A percentile compares a stretch with the other conserved stretches of the same genome.
Evolutionary conservation across 2,113 vertebrate species (phyloP).

Genomic region (Carettochelys insculpta): DNA sequence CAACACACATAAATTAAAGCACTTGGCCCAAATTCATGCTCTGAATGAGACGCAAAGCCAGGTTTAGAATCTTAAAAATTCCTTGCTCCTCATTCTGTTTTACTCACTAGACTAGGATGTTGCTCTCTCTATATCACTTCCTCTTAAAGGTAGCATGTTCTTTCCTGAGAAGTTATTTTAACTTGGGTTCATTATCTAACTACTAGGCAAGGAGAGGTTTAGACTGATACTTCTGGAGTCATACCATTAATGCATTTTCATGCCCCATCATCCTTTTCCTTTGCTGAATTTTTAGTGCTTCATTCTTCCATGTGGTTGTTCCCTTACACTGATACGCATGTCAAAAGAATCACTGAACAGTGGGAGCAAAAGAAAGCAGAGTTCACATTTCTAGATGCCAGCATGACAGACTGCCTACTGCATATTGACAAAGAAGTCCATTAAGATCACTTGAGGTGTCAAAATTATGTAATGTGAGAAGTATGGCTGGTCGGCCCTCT

Average conservation of each 20-base stretch:
- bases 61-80: background rate
- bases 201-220: background rate
- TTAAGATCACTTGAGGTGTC: background rate
- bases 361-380: background rate
- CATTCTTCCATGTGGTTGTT: background rate
- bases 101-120: accelerated
- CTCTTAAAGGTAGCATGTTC: accelerated
- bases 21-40: background rate
- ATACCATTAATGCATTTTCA: background rate
- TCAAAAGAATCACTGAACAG: background rate
- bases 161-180: background rate
- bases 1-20: background rate
- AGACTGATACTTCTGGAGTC: background rate
- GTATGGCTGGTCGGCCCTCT: background rate
- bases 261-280: background rate
- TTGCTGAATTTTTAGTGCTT: background rate
- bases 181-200: background rate
- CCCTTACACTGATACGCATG: background rate
- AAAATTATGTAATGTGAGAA: background rate
- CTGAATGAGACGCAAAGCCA: background rate
- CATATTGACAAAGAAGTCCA: slow-evolving; percentile 34
- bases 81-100: background rate
- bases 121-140: background rate
- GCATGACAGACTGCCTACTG: slow-evolving; percentile 30
- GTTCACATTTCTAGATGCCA: background rate